Evolutionary conservation across 2,113 vertebrate species (phyloP).

Genomic region (Percina caprodes): DNA sequence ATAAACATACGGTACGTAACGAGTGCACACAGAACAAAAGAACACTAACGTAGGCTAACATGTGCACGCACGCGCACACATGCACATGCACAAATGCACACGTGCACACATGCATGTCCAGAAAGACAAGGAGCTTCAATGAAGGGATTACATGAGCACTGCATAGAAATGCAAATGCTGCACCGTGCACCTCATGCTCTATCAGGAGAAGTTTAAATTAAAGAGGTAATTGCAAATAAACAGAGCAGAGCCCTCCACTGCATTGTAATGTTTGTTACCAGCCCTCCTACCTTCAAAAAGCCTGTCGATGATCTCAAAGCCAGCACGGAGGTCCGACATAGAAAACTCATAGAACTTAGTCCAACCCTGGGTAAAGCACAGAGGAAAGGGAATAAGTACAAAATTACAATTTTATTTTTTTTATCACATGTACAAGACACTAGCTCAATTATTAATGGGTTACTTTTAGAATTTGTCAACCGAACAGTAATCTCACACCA

Average conservation of each 20-base stretch:
- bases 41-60: background rate
- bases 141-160: background rate
- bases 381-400: background rate
- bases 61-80: too few species aligned
- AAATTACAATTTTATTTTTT: background rate
- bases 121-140: background rate
- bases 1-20: background rate
- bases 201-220: background rate
- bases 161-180: constrained; percentile 20
- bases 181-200: background rate
- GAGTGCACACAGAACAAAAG: constrained; percentile 3
- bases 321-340: constrained; percentile 94
- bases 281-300: constrained; percentile 91
- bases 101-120: background rate
- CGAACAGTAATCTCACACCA: background rate
- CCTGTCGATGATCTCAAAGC: constrained; percentile 93
- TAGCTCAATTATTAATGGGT: background rate
- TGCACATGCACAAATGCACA: background rate
- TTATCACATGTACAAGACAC: background rate
- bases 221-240: constrained; percentile 20
- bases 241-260: background rate
- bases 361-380: constrained; percentile 88
- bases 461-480: background rate
- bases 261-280: background rate
- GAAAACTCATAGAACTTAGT: constrained; percentile 99